Evolutionary conservation across 1,140 invertebrate genomes (phyloP), one percentile per base, ranked within the genome.

Genomic region (Goniozus legneri): DNA sequence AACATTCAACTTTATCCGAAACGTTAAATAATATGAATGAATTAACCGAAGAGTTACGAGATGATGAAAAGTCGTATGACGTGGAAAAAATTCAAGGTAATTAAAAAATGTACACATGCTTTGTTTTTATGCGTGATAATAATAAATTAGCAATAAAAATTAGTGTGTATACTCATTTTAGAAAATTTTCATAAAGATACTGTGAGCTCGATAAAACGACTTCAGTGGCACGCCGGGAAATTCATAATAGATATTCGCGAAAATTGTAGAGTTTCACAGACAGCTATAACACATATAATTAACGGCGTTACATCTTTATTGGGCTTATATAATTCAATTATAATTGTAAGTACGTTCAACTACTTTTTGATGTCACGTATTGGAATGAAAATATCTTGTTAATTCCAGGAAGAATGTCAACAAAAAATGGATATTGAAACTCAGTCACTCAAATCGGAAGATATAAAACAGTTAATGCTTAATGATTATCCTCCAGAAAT

Each of bases 241-340:
- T 58, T 47, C 34, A 15, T 54, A 19, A 19, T 58, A 0, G 42
- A 54, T 21, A 46, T 58, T 21, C 42, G 56, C 3, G 52, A 58
- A 47, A 52, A 47, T 24, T 58, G 47, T 32, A 51, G 43, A 31
- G 49, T 50, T 4, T 54, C 56, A 3, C 37, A 54, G 8, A 27
- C 15, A 10, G 34, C 46, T 15, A n/a, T 52, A 8, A 41, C 43
- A 8, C 14, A 52, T 31, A 40, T 52, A 0, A 44, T 44, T 15
- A 24, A 47, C 19, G 50, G 39, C 4, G 31, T 47, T 6, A 39
- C 22, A 13, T n/a, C 2, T 10, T 44, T 52, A 33, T 10, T 47
- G 18, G 21, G 30, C 13, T 33, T 10, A 33, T n/a, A 33, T 33
- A 13, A 33, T 33, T 33, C n/a, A 33, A 10, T 4, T 33, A 10